Evolutionary conservation across 1,140 invertebrate species (phyloP).

Genomic region (Brachionus sp.): DNA sequence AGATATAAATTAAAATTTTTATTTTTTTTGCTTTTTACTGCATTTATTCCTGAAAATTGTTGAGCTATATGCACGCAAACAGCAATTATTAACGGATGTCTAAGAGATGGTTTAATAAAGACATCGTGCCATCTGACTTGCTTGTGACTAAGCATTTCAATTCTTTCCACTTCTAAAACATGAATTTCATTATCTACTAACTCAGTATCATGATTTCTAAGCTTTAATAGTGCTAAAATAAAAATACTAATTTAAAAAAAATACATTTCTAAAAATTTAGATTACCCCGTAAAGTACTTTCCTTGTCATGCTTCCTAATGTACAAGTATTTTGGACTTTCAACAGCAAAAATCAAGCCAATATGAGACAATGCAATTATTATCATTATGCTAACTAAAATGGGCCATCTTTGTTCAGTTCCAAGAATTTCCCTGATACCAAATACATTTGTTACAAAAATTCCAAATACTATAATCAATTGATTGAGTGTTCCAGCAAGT

Average conservation of each 20-base stretch:
- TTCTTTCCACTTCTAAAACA: not conserved
- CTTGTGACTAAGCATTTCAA: not conserved
- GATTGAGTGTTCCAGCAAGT: conserved; percentile 78
- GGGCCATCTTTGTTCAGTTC: conserved; percentile 83
- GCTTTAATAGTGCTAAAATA: not conserved
- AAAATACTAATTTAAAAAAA: not conserved
- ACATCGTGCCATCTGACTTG: conserved; percentile 7
- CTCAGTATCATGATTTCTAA: not conserved
- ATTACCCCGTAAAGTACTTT: not conserved
- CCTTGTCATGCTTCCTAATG: not conserved
- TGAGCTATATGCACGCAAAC: conserved; percentile 3
- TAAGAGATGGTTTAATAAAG: not conserved
- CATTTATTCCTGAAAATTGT: conserved; percentile 39
- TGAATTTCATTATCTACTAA: conserved; percentile 1
- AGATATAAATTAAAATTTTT: not conserved
- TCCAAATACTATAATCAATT: conserved; percentile 79
- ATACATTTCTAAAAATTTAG: not conserved
- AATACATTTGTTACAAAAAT: conserved; percentile 70
- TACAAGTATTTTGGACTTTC: conserved; percentile 66
- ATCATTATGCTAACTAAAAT: conserved; percentile 70
- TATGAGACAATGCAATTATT: conserved; percentile 81
- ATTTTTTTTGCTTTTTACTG: not conserved
- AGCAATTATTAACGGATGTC: conserved; percentile 32
- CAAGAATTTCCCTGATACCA: conserved; percentile 57
- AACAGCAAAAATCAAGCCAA: conserved; percentile 68